phyloP scores from a whole-genome alignment of 2,888 invertebrate species.

The Lithophane socia region DNA sequence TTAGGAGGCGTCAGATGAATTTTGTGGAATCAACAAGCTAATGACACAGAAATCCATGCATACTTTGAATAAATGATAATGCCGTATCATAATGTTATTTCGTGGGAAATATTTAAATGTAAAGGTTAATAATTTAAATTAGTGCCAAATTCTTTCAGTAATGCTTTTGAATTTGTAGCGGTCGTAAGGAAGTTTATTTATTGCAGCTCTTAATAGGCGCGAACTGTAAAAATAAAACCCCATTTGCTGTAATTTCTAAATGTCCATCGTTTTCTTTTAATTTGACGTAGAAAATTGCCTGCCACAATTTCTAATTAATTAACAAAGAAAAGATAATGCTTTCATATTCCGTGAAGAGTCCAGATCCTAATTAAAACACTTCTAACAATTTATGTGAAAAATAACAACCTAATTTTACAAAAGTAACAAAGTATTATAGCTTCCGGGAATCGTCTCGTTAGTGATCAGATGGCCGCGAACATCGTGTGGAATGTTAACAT shows the following conservation, averaged over 20 bases:
- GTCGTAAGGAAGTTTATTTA: conserved; percentile 12
- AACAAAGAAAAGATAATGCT: conserved; percentile 46
- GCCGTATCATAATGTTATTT: conserved; percentile 36
- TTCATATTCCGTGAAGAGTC: conserved; percentile 43
- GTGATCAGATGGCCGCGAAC: conserved; percentile 83
- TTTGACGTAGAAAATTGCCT: conserved; percentile 19
- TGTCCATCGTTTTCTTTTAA: conserved; percentile 2
- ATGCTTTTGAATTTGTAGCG: conserved; percentile 21
- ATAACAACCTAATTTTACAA: conserved; percentile 81
- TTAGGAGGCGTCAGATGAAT: conserved; percentile 76
- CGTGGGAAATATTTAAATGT: conserved; percentile 56
- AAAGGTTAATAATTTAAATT: conserved; percentile 25
- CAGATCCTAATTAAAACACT: conserved; percentile 74
- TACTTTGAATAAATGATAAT: conserved; percentile 61
- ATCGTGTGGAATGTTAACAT: conserved; percentile 82
- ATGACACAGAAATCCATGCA: conserved; percentile 69
- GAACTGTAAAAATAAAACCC: neutral
- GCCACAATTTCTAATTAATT: conserved; percentile 45
- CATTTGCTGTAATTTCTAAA: conserved; percentile 6
- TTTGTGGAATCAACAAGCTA: conserved; percentile 75
- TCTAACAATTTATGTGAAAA: conserved; percentile 77
- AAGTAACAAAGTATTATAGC: conserved; percentile 82
- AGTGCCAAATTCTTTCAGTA: conserved; percentile 20
- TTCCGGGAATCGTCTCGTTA: conserved; percentile 86
- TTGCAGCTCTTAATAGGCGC: neutral